These are phyloP conservation scores for Eubucco bourcierii DNA, from an alignment of 2,113 vertebrate genomes.

Conservation along the genomic window DNA sequence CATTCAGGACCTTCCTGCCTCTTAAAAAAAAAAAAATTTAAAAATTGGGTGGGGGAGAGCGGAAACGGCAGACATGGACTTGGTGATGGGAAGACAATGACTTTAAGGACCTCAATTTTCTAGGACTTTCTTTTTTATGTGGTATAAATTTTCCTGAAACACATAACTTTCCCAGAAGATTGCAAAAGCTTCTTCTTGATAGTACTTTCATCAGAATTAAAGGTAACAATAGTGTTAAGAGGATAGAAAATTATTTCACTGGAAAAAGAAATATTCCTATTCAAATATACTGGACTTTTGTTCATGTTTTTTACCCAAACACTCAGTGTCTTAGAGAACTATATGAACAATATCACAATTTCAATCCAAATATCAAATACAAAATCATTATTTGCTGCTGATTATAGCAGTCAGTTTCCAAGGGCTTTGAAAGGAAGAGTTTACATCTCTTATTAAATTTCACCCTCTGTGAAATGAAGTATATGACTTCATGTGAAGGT, in stretches of 20 bases:
- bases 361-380: neutral
- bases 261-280: neutral
- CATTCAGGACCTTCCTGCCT: neutral
- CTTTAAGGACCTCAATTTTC: neutral
- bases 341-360: neutral
- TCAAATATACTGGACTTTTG: neutral
- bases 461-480: neutral
- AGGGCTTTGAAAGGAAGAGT: neutral
- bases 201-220: neutral
- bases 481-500: neutral
- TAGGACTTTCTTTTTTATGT: neutral
- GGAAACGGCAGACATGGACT: neutral
- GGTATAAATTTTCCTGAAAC: neutral
- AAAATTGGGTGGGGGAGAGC: no score
- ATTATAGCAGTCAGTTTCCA: neutral
- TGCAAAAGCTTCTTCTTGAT: neutral
- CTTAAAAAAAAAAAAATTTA: neutral
- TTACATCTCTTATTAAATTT: neutral
- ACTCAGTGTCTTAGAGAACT: neutral
- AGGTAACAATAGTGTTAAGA: neutral
- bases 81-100: neutral
- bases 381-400: neutral
- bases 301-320: neutral
- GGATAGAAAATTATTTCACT: neutral
- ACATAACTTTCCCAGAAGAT: neutral